Evolutionary conservation across 2,888 invertebrate genomes (phyloP).

Genomic region (Calameuta filiformis): DNA sequence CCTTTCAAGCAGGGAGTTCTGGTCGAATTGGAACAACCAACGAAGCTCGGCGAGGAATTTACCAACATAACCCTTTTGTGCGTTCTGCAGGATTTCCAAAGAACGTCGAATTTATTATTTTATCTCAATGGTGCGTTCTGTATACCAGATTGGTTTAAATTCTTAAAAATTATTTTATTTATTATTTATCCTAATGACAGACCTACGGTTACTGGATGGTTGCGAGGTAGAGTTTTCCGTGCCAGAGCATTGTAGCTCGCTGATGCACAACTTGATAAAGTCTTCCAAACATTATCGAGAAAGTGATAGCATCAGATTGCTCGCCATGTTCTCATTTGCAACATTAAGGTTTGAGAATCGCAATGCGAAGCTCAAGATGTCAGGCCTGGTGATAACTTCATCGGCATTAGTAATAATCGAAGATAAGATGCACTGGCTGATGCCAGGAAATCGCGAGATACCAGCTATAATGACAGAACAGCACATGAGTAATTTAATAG

Average conservation of each 20-base stretch:
- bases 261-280: slow-evolving; percentile 50
- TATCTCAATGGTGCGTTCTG: slow-evolving; percentile 65
- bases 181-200: slow-evolving; percentile 42
- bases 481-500: slow-evolving; percentile 69
- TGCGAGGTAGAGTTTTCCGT: slow-evolving; percentile 65
- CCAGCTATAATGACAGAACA: slow-evolving; percentile 63
- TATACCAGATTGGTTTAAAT: neutral
- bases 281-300: slow-evolving; percentile 53
- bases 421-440: slow-evolving; percentile 67
- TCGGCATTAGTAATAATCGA: slow-evolving; percentile 66
- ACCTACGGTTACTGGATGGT: slow-evolving; percentile 62
- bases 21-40: slow-evolving; percentile 65
- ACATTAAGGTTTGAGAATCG: slow-evolving; percentile 55
- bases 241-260: slow-evolving; percentile 51
- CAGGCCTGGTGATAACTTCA: slow-evolving; percentile 52
- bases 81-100: slow-evolving; percentile 68
- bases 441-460: slow-evolving; percentile 49
- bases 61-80: slow-evolving; percentile 52
- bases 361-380: slow-evolving; percentile 43
- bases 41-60: slow-evolving; percentile 54
- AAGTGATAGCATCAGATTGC: slow-evolving; percentile 57
- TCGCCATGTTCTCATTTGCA: slow-evolving; percentile 66
- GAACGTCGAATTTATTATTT: slow-evolving; percentile 68
- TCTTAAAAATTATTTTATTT: neutral
- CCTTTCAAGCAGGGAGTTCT: slow-evolving; percentile 71